Base-by-base conservation (phyloP, 2,888 invertebrate genomes). In the Aporophyla nigra region DNA sequence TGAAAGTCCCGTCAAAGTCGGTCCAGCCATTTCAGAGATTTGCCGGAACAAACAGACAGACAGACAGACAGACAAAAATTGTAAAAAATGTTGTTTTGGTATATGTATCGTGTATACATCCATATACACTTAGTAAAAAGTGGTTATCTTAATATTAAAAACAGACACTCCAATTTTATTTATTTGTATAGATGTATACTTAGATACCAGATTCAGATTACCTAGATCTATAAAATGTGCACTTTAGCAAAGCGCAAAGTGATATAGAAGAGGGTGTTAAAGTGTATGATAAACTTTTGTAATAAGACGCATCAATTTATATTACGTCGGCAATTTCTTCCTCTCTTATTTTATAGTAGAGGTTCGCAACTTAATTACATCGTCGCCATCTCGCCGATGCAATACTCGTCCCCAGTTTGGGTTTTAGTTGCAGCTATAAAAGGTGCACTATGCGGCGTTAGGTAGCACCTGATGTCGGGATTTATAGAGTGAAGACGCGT, bases 401-500 rank as follows among this genome's bases (percentile, higher is more conserved):
- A 74, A 63, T 63, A 58, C 40, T 69, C 76, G 71, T 79, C 76
- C 79, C 68, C 69, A 78, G 73, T 78, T 86, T 78, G 75, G 73
- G 76, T 84, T 83, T 79, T 78, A 87, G 86, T 86, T 78, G 74
- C 77, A 73, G 86, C 76, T 76, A 86, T 87, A 88, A 87, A 87
- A 83, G 79, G 80, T 78, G 77, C 84, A 76, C 78, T 88, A 87
- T 84, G 84, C 74, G 73, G 75, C 80, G 80, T 77, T 85, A 80
- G 87, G 88, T 88, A 87, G 88, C 88, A 87, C 85, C 88, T 84
- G 89, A 89, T 87, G 87, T 69, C 75, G 80, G 82, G 85, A 80
- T 86, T 82, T 87, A 87, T 83, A 80, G 83, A 76, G 85, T 80
- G 89, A 84, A 88, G 88, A 90, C 90, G 89, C 91, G 89, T 87